Percentiles rank a stretch among this genome's conserved stretches.
phyloP scores from a whole-genome alignment of 2,113 vertebrate genomes.

The Anthoscopus minutus region DNA sequence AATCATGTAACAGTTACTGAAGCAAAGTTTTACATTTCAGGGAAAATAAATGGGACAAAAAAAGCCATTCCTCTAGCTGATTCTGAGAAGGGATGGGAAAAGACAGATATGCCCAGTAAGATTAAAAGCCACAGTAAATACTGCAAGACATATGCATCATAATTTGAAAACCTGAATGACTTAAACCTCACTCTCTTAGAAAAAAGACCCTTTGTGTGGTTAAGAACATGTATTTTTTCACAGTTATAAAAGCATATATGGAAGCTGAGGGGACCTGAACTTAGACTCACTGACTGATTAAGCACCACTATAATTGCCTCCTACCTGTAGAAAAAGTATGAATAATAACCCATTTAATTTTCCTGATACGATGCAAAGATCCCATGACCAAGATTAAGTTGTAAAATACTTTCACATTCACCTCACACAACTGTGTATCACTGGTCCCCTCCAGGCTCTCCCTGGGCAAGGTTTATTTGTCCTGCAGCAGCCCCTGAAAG shows the following conservation, averaged over 20 bases:
- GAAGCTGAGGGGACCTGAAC: background rate
- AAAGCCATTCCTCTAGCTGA: background rate
- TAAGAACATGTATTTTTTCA: background rate
- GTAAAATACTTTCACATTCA: background rate
- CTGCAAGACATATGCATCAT: background rate
- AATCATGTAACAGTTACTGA: background rate
- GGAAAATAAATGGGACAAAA: background rate
- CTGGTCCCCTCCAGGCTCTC: background rate
- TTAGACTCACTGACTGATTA: background rate
- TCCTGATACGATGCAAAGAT: background rate
- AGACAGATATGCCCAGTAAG: background rate
- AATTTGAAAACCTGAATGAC: background rate
- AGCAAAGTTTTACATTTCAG: background rate
- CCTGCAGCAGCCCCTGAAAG: background rate
- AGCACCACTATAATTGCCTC: background rate
- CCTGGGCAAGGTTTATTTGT: background rate
- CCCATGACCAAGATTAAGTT: background rate
- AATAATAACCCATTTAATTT: background rate
- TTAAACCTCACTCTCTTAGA: background rate
- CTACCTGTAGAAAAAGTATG: background rate
- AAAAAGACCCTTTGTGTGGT: background rate
- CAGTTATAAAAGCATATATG: background rate
- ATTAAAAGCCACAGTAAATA: background rate
- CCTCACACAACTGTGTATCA: background rate
- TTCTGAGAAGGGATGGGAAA: background rate